Evolutionary conservation across 2,797 vertebrate species (phyloP), one percentile per base, ranked within the genome.

Genomic region (Danio albolineatus): DNA sequence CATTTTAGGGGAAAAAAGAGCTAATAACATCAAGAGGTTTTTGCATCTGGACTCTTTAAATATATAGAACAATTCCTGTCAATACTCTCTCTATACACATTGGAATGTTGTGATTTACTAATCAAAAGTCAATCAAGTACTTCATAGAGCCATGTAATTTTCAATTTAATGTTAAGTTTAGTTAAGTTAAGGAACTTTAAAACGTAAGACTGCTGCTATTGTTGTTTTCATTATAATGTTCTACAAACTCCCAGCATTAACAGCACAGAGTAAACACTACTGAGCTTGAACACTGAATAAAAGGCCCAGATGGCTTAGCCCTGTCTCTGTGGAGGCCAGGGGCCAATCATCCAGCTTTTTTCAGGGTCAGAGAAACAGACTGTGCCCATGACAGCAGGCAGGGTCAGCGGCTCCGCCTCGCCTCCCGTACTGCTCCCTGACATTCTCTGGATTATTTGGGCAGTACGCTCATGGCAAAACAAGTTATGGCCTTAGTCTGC

Each of bases 321-420:
- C 10, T 56, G 2, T 8, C 46, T 66, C 39, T 17, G 21, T 56
- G 39, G 70, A 72, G 67, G 43, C 41, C 59, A 64, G 41, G 39
- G 60, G 81, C 28, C 69, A 66, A 65, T 78, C 54, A 73, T 78
- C 51, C 61, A 67, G 76, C 13, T 12, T 72, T 78, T 74, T 36
- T 73, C 79, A 70, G 73, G 77, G 83, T 85, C 80, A 82, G 53
- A 76, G 73, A 73, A 80, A 73, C 80, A 82, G 59, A 66, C 77
- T 12, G 54, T 54, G 69, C 48, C 69, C 72, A 75, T 66, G 76
- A 78, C 71, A 39, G 21, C 51, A 71, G 62, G n/a, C 48, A 67
- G 71, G 79, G 70, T 84, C 71, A 75, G 48, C 2, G 0, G 13
- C 48, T 19, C 39, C 46, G 74, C 51, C 51, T 8, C 60, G 51